Percentiles rank a stretch among this genome's conserved stretches.
Evolutionary conservation across 2,797 vertebrate genomes (phyloP).

Genomic region (Glyptemys insculpta): DNA sequence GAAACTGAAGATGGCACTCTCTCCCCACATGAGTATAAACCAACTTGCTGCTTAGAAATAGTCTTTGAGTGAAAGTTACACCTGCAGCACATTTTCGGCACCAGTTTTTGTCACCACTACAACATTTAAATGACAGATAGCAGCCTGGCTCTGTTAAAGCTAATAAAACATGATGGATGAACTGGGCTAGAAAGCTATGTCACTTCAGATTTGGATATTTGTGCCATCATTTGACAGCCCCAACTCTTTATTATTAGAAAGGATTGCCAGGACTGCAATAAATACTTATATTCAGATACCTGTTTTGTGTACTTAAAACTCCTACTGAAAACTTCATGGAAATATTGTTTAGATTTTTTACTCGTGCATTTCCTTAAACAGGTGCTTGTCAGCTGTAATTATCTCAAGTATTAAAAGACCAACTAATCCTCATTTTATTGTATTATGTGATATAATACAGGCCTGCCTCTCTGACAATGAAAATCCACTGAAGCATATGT

Average conservation of each 20-base stretch:
- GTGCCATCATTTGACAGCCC: constrained; percentile 85
- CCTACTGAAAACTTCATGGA: constrained; percentile 3
- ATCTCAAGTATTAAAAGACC: constrained; percentile 62
- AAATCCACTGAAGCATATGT: constrained; percentile 56
- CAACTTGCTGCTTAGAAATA: constrained; percentile 47
- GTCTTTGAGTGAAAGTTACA: constrained; percentile 79
- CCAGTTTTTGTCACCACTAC: constrained; percentile 75
- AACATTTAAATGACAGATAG: constrained; percentile 74
- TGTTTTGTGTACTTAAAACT: constrained; percentile 76
- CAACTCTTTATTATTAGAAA: constrained; percentile 86
- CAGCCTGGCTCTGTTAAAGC: constrained; percentile 72
- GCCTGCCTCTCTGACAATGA: constrained; percentile 51
- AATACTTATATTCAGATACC: constrained; percentile 78
- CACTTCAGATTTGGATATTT: constrained; percentile 87
- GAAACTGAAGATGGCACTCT: constrained; percentile 89
- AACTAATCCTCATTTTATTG: constrained; percentile 63
- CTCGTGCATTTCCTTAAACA: constrained; percentile 49
- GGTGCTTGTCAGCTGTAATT: constrained; percentile 63
- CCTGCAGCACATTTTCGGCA: constrained; percentile 76
- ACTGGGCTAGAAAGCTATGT: constrained; percentile 79
- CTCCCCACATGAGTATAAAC: constrained; percentile 72
- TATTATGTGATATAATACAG: constrained; percentile 55
- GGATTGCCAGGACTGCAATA: constrained; percentile 76
- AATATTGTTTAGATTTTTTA: constrained; percentile 16
- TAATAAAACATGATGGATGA: constrained; percentile 80